Conservation (phyloP, 1,140 invertebrate genomes). For the Pseudobourletiella spinata region DNA sequence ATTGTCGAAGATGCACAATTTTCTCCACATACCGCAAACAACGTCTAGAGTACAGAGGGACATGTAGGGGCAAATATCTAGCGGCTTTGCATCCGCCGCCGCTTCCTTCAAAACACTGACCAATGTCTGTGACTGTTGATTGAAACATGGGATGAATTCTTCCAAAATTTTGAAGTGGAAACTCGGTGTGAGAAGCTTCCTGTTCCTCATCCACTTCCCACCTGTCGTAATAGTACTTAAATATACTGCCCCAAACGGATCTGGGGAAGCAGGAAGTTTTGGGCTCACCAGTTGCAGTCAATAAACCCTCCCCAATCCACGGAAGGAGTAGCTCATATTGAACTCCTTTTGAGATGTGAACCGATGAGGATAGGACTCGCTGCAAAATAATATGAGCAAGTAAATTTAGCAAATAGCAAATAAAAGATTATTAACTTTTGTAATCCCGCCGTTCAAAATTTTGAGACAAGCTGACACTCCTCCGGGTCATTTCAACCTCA, state of each 20-base stretch:
- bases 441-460: too few species aligned
- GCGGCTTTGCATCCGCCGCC: constrained; percentile 22
- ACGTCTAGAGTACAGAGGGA: constrained; percentile 52
- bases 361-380: constrained; percentile 57
- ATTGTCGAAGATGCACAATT: too few species aligned
- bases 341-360: constrained; percentile 60
- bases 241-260: too few species aligned
- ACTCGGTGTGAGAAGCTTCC: constrained; percentile 57
- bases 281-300: constrained; percentile 8
- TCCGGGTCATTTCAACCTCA: too few species aligned
- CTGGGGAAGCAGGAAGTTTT: too few species aligned
- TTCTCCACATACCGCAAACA: constrained; percentile 48
- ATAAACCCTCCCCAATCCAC: constrained; percentile 21
- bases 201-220: constrained; percentile 49
- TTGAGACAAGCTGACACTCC: too few species aligned
- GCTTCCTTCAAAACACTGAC: constrained; percentile 36
- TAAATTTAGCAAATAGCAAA: too few species aligned
- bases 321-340: constrained; percentile 58
- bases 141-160: constrained; percentile 52
- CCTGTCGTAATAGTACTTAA: too few species aligned
- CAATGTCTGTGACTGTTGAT: constrained; percentile 48
- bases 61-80: constrained; percentile 47
- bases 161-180: constrained; percentile 61
- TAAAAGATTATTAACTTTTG: too few species aligned
- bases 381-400: too few species aligned